phyloP scores from a whole-genome alignment of 2,113 vertebrate species.

The Lampris megalopsis region DNA sequence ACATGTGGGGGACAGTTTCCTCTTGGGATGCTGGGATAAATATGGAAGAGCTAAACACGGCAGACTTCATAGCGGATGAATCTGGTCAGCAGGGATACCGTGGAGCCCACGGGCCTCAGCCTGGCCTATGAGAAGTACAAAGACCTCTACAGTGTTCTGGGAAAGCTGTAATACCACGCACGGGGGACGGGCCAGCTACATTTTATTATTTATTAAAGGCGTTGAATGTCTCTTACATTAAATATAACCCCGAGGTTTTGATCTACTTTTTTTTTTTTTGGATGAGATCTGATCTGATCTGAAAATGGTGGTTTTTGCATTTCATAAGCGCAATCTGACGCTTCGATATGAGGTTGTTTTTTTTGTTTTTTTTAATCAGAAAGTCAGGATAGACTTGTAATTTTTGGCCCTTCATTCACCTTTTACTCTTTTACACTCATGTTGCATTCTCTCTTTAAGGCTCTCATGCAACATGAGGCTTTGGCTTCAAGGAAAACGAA shows the following conservation, averaged over 20 bases:
- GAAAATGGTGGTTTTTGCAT: constrained; percentile 32
- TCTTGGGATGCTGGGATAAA: constrained; percentile 18
- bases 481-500: constrained; percentile 16
- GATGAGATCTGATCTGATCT: constrained; percentile 51
- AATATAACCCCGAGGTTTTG: constrained; percentile 45
- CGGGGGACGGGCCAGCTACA: constrained; percentile 10
- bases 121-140: constrained; percentile 21
- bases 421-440: neutral
- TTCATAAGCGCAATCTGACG: neutral
- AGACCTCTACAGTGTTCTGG: constrained; percentile 12
- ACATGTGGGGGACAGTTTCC: constrained; percentile 13
- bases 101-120: constrained; percentile 38
- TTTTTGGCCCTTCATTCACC: constrained; percentile 22
- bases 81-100: constrained; percentile 44
- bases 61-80: constrained; percentile 39
- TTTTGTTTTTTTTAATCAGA: neutral
- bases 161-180: constrained; percentile 21
- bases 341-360: neutral
- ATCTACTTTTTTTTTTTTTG: constrained; percentile 20
- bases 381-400: constrained; percentile 28
- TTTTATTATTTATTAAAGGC: constrained; percentile 59
- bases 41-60: constrained; percentile 46
- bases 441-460: neutral
- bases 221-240: constrained; percentile 58
- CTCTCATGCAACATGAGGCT: neutral